A percentile compares a stretch with the other conserved stretches of the same genome.
These are phyloP conservation scores for Brachionus paranguensis DNA, from an alignment of 1,140 invertebrate species.

Conservation along the genomic window DNA sequence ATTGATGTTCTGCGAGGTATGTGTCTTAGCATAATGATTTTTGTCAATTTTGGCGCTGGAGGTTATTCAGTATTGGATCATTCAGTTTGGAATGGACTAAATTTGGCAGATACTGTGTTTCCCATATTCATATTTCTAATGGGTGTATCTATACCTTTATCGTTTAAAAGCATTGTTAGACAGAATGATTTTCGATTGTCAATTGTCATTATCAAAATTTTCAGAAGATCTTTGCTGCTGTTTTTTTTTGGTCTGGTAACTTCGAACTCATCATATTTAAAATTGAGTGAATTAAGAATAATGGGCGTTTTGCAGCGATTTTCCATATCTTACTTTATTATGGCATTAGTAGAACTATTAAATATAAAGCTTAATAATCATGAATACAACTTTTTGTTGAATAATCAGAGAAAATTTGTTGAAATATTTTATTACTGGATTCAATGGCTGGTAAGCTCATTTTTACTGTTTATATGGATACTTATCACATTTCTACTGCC, in stretches of 20 bases:
- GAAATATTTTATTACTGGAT: constrained; percentile 64
- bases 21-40: constrained; percentile 65
- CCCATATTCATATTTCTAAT: constrained; percentile 64
- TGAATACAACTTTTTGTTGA: constrained; percentile 45
- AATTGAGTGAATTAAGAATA: constrained; percentile 64
- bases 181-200: neutral
- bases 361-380: constrained; percentile 41
- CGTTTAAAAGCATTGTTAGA: neutral
- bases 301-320: constrained; percentile 80
- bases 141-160: constrained; percentile 31
- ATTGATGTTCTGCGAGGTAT: constrained; percentile 40
- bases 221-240: neutral
- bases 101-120: constrained; percentile 85
- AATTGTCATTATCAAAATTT: neutral
- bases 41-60: constrained; percentile 69
- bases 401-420: constrained; percentile 55
- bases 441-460: constrained; percentile 66
- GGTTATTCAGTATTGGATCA: neutral
- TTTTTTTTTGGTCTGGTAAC: constrained; percentile 32
- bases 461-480: constrained; percentile 63
- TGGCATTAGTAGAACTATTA: constrained; percentile 65
- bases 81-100: constrained; percentile 79
- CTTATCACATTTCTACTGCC: constrained; percentile 66
- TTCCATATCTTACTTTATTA: constrained; percentile 71
- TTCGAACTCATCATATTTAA: constrained; percentile 46